Evolutionary conservation across 1,140 invertebrate species (phyloP), one percentile per base, ranked within the genome.

Genomic region (Hydropsyche tenuis): DNA sequence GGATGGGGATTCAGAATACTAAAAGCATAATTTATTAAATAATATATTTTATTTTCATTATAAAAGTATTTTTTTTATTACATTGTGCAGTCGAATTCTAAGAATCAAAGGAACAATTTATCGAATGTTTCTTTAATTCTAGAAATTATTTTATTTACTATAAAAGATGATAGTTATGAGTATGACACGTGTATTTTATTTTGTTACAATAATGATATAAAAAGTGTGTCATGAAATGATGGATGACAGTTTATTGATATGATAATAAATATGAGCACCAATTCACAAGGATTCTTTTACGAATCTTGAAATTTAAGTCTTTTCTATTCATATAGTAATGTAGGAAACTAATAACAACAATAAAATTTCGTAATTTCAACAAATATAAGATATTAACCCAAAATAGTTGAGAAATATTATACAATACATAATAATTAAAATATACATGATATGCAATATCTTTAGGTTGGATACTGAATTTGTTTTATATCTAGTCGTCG

Each of bases 201-300:
- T 37, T 37, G 30, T 37, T 37, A 37, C 30, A 37, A 37, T 37
- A 37, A 60, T 60, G 23, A 22, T 60, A 60, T 60, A 60, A 60
- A 60, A 60, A 60, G 30, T 25, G 23, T 60, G 18, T 25, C 56
- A 27, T 25, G 23, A 22, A 12, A 14, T 60, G 56, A 60, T 60
- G 22, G 23, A 60, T 60, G 56, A 60, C 5, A 60, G 23, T 60
- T 45, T 68, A 37, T 68, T 70, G 68, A 70, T 70, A 70, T 70
- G 68, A 70, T 56, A 56, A 53, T 30, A 27, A 56, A 53, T 70
- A 45, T 56, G 68, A 70, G 68, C 68, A 70, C 68, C 68, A 70
- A 70, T 70, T 70, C 48, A 56, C 37, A 56, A 56, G 68, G 68
- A 70, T 43, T 30, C n/a, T 69, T 51, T n/a, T 5, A 16, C 11